These are phyloP conservation scores for Ophion slaviceki DNA, from an alignment of 2,888 invertebrate genomes.

Conservation along the genomic window DNA sequence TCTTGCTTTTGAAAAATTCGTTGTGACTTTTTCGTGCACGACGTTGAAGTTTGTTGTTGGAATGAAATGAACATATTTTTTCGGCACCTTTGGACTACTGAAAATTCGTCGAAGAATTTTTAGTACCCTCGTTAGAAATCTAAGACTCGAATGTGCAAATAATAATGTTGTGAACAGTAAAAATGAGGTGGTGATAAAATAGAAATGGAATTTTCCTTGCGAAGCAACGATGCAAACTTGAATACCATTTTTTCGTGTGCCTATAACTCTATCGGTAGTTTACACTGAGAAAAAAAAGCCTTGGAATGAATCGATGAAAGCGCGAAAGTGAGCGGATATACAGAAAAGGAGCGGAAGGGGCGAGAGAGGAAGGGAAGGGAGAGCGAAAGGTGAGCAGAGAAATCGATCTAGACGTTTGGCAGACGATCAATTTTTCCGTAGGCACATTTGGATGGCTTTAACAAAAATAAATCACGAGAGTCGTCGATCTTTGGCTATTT, in stretches of 20 bases:
- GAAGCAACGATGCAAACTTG: neutral
- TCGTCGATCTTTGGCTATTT: conserved; percentile 34
- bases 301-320: conserved; percentile 17
- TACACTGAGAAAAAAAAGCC: neutral
- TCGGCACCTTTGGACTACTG: neutral
- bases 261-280: neutral
- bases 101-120: neutral
- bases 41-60: too few species aligned
- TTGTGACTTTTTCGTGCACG: too few species aligned
- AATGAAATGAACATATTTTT: too few species aligned
- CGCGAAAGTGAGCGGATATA: neutral
- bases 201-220: too few species aligned
- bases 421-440: conserved; percentile 39
- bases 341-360: neutral
- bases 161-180: neutral
- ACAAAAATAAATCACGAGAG: conserved; percentile 48
- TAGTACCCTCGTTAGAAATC: neutral
- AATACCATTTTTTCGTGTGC: neutral
- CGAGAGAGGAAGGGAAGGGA: neutral
- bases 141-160: neutral
- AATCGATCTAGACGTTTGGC: conserved; percentile 47
- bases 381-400: conserved; percentile 13
- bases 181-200: neutral
- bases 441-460: conserved; percentile 17
- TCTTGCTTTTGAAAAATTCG: too few species aligned